These are phyloP conservation scores for Elymnias hypermnestra DNA, from an alignment of 1,140 invertebrate genomes.

Conservation along the genomic window DNA sequence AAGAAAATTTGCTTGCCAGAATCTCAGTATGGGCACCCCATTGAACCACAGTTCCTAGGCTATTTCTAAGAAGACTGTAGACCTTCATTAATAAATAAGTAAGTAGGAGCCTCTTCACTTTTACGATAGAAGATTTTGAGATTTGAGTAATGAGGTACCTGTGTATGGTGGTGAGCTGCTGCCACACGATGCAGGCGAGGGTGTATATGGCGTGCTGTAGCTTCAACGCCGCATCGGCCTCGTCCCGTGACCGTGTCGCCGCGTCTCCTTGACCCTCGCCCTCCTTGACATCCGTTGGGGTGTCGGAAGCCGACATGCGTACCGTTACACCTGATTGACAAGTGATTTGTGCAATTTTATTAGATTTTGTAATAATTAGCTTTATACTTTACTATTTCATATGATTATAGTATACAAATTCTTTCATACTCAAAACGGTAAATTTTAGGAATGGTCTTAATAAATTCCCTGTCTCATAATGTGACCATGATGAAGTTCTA, in stretches of 20 bases:
- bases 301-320: slow-evolving; percentile 43
- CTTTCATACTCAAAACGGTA: too few relatives aligned
- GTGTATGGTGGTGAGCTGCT: slow-evolving; percentile 91
- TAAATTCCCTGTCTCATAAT: too few relatives aligned
- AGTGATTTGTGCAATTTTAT: background rate
- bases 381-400: too few relatives aligned
- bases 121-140: background rate
- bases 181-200: slow-evolving; percentile 87
- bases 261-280: slow-evolving; percentile 16
- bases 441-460: too few relatives aligned
- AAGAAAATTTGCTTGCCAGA: too few relatives aligned
- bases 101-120: background rate
- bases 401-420: too few relatives aligned
- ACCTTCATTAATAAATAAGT: background rate
- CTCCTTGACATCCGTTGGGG: slow-evolving; percentile 21
- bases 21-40: too few relatives aligned
- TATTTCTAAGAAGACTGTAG: too few relatives aligned
- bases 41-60: too few relatives aligned
- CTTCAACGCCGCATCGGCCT: slow-evolving; percentile 79
- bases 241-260: slow-evolving; percentile 10
- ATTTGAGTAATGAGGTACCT: slow-evolving; percentile 71
- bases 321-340: slow-evolving; percentile 36
- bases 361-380: background rate
- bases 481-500: too few relatives aligned
- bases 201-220: slow-evolving; percentile 90